Evolutionary conservation across 2,113 vertebrate species (phyloP).

Genomic region (Salvelinus namaycush): DNA sequence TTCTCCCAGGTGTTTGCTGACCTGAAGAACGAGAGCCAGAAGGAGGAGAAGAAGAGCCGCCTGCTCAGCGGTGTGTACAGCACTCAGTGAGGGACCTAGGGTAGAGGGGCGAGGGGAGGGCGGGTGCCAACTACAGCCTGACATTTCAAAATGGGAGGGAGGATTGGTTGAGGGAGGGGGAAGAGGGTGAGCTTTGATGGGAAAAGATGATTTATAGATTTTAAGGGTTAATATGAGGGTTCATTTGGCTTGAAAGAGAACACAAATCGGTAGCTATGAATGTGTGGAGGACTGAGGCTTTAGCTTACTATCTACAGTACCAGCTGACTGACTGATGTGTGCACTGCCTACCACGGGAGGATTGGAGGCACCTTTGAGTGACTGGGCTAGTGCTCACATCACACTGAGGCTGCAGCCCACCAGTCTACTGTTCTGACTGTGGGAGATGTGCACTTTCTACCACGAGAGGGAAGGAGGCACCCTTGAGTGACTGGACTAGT

Average conservation of each 20-base stretch:
- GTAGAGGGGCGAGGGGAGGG: neutral
- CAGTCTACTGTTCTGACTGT: constrained; percentile 49
- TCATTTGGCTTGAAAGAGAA: too few species aligned
- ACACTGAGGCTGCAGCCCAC: constrained; percentile 36
- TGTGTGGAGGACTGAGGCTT: too few species aligned
- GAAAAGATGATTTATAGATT: neutral
- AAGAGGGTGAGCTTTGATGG: neutral
- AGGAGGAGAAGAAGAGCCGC: constrained; percentile 76
- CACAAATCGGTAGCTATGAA: too few species aligned
- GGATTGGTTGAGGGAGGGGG: neutral
- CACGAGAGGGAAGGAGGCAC: constrained; percentile 58
- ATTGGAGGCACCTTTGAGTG: too few species aligned
- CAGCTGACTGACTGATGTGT: constrained; percentile 7
- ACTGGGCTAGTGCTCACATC: too few species aligned
- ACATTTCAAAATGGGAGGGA: constrained; percentile 55
- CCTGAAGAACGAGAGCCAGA: too few species aligned
- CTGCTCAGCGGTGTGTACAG: constrained; percentile 89
- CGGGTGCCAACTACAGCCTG: constrained; percentile 59
- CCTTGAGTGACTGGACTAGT: constrained; percentile 58
- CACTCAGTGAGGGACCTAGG: constrained; percentile 80
- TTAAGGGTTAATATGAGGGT: neutral
- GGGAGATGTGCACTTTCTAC: constrained; percentile 61
- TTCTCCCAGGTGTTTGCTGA: constrained; percentile 95
- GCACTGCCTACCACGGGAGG: too few species aligned
- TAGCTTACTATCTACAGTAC: constrained; percentile 33